phyloP scores from a whole-genome alignment of 2,113 vertebrate species.

The Azemiops feae region DNA sequence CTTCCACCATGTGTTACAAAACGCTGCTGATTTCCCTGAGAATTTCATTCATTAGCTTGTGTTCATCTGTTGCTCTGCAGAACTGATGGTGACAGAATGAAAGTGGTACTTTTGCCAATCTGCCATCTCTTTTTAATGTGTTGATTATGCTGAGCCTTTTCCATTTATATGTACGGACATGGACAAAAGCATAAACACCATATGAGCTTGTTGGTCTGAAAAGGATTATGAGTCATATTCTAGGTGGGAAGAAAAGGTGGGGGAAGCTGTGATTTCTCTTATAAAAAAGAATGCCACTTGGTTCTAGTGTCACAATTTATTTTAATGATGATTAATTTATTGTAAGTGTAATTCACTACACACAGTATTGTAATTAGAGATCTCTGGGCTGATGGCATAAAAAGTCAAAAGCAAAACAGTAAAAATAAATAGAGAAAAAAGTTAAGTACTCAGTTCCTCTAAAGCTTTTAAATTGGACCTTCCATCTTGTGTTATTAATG shows the following conservation, averaged over 20 bases:
- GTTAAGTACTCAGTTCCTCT: neutral
- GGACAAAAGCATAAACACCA: neutral
- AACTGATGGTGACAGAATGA: neutral
- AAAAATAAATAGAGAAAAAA: neutral
- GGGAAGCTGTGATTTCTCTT: neutral
- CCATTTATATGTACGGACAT: neutral
- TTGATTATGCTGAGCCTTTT: accelerated
- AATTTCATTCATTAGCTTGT: neutral
- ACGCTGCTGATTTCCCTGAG: neutral
- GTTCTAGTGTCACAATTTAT: neutral
- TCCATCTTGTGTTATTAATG: neutral
- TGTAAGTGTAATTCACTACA: neutral
- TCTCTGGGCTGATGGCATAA: neutral
- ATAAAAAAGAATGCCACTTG: neutral
- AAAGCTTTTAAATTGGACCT: neutral
- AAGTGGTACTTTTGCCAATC: neutral
- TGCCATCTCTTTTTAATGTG: accelerated
- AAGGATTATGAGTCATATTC: neutral
- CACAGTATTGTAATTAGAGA: neutral
- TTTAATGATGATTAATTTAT: neutral
- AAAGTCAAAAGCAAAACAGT: neutral
- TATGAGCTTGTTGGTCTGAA: neutral
- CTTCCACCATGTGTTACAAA: neutral
- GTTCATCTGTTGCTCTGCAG: neutral
- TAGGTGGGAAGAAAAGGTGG: neutral